These are phyloP conservation scores for Epirrhoe alternata DNA, from an alignment of 2,888 invertebrate genomes.

Conservation along the genomic window DNA sequence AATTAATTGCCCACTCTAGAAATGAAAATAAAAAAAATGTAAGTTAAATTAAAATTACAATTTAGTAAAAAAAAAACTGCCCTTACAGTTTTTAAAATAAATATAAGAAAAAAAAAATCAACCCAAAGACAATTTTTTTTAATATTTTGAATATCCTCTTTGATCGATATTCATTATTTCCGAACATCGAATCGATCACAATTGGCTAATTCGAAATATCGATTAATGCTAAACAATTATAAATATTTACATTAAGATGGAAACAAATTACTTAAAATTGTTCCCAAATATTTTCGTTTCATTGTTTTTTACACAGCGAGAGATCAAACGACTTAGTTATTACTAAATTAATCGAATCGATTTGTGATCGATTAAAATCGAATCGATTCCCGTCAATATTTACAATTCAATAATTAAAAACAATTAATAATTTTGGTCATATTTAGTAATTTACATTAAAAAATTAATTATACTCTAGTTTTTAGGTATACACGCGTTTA, in stretches of 20 bases:
- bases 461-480: not conserved
- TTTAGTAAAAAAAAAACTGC: not conserved
- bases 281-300: conserved; percentile 41
- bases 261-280: conserved; percentile 44
- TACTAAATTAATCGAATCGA: conserved; percentile 16
- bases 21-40: not conserved
- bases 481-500: not conserved
- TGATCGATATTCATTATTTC: not conserved
- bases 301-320: conserved; percentile 37
- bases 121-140: not conserved
- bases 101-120: no score
- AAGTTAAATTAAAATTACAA: not conserved
- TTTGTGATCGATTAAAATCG: conserved; percentile 6
- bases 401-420: conserved; percentile 1
- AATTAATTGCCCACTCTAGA: not conserved
- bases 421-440: conserved; percentile 1
- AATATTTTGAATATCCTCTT: conserved; percentile 33
- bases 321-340: conserved; percentile 36
- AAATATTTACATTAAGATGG: conserved; percentile 36
- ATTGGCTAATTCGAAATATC: not conserved
- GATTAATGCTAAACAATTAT: not conserved
- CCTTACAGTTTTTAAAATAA: no score
- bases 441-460: not conserved
- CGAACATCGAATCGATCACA: not conserved
- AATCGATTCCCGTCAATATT: conserved; percentile 9